phyloP scores from a whole-genome alignment of 2,888 invertebrate genomes.

The Drosophila anomalata region DNA sequence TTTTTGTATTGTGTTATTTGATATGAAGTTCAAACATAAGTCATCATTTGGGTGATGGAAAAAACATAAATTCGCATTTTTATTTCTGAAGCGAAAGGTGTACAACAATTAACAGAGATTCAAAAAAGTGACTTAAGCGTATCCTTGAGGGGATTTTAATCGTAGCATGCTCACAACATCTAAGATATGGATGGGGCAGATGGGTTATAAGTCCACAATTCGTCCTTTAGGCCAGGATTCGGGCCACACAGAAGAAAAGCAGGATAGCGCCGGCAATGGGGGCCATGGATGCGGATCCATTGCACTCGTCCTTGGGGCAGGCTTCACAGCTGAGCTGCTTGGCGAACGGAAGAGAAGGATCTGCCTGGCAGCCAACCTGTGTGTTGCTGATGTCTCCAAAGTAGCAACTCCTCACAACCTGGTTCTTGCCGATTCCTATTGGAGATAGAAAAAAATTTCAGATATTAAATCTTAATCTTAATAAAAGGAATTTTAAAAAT shows the following conservation, averaged over 20 bases:
- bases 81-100: constrained; percentile 17
- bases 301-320: constrained; percentile 79
- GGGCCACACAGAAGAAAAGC: constrained; percentile 77
- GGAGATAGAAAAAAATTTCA: neutral
- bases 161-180: constrained; percentile 8
- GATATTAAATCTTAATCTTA: neutral
- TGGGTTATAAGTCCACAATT: neutral
- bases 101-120: constrained; percentile 28
- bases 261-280: constrained; percentile 76
- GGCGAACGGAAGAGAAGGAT: constrained; percentile 72
- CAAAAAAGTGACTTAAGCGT: constrained; percentile 15
- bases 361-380: constrained; percentile 73
- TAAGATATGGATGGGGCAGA: constrained; percentile 12
- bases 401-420: constrained; percentile 73
- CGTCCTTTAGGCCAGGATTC: constrained; percentile 57
- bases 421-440: constrained; percentile 51
- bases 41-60: neutral
- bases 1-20: too few relatives aligned
- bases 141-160: neutral
- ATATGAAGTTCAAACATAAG: neutral
- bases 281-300: constrained; percentile 69
- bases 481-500: too few relatives aligned
- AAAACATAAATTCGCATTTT: constrained; percentile 16
- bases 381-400: constrained; percentile 78
- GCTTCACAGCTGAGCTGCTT: constrained; percentile 80